phyloP scores from a whole-genome alignment of 2,113 vertebrate species.

The Rhinoptilus africanus region DNA sequence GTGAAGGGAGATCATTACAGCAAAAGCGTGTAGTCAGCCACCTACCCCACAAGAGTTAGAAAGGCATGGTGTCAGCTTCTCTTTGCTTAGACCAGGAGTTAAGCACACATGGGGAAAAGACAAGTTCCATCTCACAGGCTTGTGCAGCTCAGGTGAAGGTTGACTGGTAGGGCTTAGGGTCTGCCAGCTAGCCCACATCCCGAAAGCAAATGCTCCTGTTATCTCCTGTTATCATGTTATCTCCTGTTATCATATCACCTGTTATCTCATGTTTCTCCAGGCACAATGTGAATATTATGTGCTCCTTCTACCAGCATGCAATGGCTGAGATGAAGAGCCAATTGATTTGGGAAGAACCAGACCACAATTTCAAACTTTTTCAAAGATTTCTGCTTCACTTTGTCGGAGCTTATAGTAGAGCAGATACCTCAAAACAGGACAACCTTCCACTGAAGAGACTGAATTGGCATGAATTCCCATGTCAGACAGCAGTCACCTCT shows the following conservation, averaged over 20 bases:
- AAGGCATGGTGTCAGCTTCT: neutral
- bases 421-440: neutral
- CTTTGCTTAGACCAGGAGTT: neutral
- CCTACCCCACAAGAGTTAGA: neutral
- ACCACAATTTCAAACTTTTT: neutral
- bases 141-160: neutral
- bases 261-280: neutral
- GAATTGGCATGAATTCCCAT: neutral
- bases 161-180: neutral
- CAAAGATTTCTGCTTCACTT: neutral
- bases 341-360: neutral
- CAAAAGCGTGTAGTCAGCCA: neutral
- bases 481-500: neutral
- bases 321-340: neutral
- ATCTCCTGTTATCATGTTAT: neutral
- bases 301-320: neutral
- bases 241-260: too few relatives aligned
- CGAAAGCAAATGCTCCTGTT: neutral
- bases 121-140: neutral
- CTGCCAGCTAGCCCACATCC: accelerated
- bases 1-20: neutral
- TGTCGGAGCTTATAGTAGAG: neutral
- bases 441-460: neutral
- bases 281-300: neutral
- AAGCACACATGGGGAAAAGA: neutral